phyloP scores from a whole-genome alignment of 37 sponge, comb jelly and placozoan species.

The Spongilla lacustris region DNA sequence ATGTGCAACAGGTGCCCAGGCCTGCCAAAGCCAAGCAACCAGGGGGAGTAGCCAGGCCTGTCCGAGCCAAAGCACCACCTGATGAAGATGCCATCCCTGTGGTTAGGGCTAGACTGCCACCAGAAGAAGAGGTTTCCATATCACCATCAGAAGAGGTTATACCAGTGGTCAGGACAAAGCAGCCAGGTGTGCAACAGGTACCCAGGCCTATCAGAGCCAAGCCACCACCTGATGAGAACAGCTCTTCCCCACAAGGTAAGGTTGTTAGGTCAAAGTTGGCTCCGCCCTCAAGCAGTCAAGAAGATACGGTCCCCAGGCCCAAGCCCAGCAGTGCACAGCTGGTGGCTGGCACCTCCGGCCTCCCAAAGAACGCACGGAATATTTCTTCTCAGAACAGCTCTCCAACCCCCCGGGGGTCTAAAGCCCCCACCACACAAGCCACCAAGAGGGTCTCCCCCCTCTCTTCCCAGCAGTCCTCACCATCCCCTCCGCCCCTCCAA shows the following conservation, averaged over 20 bases:
- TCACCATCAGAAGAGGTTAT: background rate
- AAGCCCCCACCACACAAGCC: background rate
- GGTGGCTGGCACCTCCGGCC: no score
- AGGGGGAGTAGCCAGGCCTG: background rate
- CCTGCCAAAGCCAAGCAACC: background rate
- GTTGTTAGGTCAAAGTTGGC: slow-evolving; percentile 8
- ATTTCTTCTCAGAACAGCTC: background rate
- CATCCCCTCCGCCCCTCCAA: background rate
- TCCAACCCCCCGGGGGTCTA: background rate
- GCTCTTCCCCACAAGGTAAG: background rate
- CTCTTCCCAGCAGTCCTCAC: background rate
- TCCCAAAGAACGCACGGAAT: background rate
- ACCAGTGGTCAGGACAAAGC: slow-evolving; percentile 9
- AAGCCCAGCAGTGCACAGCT: background rate
- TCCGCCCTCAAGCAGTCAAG: background rate
- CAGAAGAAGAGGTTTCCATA: slow-evolving; percentile 2
- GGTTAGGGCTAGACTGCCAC: slow-evolving; percentile 21
- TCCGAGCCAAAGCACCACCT: slow-evolving; percentile 5
- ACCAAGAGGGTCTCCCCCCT: background rate
- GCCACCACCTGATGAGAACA: slow-evolving; percentile 9
- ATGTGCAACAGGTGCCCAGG: background rate
- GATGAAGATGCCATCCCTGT: slow-evolving; percentile 30
- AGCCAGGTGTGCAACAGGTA: background rate
- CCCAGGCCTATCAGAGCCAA: background rate
- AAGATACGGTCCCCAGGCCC: background rate